These are phyloP conservation scores for Drosophila eugracilis DNA, from an alignment of 1,140 invertebrate genomes.

Conservation along the genomic window DNA sequence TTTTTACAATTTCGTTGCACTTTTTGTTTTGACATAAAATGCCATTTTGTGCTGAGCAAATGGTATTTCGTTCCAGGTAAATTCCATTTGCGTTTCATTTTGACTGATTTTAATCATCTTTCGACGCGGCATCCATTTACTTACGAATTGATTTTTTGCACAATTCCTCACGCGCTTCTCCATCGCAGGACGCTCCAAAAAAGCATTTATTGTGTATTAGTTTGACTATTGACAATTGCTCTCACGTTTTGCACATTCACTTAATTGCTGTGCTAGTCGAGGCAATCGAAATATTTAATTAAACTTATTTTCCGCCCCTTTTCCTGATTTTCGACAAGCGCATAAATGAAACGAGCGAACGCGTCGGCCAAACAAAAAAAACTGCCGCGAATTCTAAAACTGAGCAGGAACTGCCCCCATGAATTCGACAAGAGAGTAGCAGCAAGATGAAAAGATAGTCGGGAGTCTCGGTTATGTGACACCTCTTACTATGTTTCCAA, in stretches of 20 bases:
- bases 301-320: slow-evolving; percentile 46
- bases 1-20: slow-evolving; percentile 4
- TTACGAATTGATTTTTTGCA: slow-evolving; percentile 78
- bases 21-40: slow-evolving; percentile 49
- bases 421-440: not conserved
- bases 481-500: no score
- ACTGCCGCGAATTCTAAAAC: slow-evolving; percentile 49
- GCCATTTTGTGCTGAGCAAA: slow-evolving; percentile 33
- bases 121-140: slow-evolving; percentile 34
- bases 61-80: slow-evolving; percentile 9
- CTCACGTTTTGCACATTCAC: slow-evolving; percentile 26
- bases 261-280: slow-evolving; percentile 44
- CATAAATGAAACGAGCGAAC: slow-evolving; percentile 16
- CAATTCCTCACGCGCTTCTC: slow-evolving; percentile 46
- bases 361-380: slow-evolving; percentile 38
- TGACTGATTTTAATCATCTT: slow-evolving; percentile 2
- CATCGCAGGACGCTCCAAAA: slow-evolving; percentile 45
- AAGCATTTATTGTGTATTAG: not conserved
- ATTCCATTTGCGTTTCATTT: slow-evolving; percentile 8
- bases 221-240: slow-evolving; percentile 1
- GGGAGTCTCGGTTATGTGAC: no score
- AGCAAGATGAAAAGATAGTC: not conserved
- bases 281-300: slow-evolving; percentile 62
- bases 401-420: slow-evolving; percentile 16
- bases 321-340: slow-evolving; percentile 5